Conservation (phyloP, 2,797 vertebrate genomes). For the Smutsia gigantea region DNA sequence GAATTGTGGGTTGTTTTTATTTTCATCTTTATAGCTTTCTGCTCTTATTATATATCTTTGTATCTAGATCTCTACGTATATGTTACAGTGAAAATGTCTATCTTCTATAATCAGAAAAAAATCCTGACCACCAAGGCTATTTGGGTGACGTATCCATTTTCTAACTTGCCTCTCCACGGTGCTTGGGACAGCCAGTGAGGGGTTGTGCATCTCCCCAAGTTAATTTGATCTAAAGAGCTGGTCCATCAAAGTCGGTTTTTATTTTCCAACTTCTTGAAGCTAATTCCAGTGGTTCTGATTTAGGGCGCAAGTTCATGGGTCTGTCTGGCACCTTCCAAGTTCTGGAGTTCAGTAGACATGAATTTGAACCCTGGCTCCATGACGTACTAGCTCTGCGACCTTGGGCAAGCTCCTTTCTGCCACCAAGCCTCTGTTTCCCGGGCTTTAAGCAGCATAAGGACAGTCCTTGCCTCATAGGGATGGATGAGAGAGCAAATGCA, state of each 20-base stretch:
- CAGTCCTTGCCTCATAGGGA: neutral
- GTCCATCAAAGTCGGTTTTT: neutral
- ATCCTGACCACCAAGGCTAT: neutral
- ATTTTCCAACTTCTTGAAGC: neutral
- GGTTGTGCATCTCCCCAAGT: fast-evolving
- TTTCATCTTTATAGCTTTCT: neutral
- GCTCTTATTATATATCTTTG: neutral
- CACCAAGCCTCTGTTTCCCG: neutral
- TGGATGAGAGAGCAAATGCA: fast-evolving
- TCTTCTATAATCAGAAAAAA: neutral
- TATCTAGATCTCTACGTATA: neutral
- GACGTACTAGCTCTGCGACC: neutral
- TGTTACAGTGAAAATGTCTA: neutral
- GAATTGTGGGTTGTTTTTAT: neutral
- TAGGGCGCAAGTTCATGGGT: neutral
- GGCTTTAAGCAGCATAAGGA: neutral
- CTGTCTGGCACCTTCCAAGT: neutral
- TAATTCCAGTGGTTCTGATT: neutral
- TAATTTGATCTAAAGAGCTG: neutral
- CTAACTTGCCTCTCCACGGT: neutral
- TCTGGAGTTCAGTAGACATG: neutral
- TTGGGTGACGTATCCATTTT: neutral
- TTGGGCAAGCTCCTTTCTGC: neutral
- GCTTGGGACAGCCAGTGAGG: fast-evolving
- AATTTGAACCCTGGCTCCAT: neutral